Evolutionary conservation across 2,113 vertebrate genomes (phyloP).

Genomic region (Alouatta palliata): DNA sequence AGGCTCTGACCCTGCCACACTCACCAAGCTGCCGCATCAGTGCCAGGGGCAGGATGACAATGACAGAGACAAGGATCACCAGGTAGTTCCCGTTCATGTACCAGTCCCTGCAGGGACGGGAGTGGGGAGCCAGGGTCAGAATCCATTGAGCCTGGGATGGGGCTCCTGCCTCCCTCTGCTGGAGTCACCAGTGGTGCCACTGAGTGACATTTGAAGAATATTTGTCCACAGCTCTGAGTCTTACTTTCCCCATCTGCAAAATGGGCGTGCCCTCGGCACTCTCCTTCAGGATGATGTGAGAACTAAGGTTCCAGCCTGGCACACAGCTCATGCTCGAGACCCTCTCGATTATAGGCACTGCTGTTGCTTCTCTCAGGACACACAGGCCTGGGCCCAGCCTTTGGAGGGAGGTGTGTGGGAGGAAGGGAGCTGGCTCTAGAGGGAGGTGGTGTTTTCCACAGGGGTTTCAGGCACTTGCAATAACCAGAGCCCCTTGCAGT

Average conservation of each 20-base stretch:
- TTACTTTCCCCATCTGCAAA: background rate
- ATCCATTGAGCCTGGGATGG: background rate
- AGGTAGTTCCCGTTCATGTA: slow-evolving; percentile 98
- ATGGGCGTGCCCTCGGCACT: background rate
- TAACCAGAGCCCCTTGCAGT: background rate
- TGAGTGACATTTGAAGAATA: background rate
- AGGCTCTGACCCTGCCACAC: slow-evolving; percentile 52
- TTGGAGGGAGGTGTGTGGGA: background rate
- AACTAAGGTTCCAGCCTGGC: background rate
- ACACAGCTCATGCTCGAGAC: background rate
- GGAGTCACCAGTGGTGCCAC: background rate
- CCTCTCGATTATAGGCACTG: accelerated
- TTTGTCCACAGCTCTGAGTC: background rate
- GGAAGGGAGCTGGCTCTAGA: background rate
- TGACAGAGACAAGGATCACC: slow-evolving; percentile 93
- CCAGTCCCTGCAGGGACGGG: slow-evolving; percentile 89
- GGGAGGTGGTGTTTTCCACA: background rate
- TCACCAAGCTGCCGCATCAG: slow-evolving; percentile 98
- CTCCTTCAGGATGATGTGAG: too few relatives aligned
- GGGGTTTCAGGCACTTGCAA: background rate
- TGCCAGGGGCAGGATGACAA: slow-evolving; percentile 93
- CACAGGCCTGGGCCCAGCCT: background rate
- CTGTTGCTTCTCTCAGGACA: background rate
- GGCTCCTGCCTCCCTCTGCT: background rate
- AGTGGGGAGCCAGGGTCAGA: background rate